These are phyloP conservation scores for Griposia aprilina DNA, from an alignment of 2,888 invertebrate species.

Conservation along the genomic window DNA sequence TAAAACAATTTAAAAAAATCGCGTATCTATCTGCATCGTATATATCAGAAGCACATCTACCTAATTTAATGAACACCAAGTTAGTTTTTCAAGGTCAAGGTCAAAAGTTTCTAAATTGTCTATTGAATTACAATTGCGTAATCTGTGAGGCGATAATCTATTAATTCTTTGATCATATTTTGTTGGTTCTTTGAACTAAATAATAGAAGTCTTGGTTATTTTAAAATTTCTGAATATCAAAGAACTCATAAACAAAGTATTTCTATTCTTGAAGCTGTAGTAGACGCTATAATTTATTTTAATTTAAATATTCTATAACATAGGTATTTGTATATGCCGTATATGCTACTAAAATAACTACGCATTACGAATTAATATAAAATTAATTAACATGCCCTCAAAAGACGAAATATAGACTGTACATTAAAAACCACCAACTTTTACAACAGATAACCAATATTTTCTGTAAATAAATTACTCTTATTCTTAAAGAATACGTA, in stretches of 20 bases:
- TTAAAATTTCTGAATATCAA: constrained; percentile 38
- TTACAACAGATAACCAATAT: no score
- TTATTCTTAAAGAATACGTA: background rate
- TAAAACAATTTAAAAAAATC: background rate
- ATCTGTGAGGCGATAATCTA: constrained; percentile 55
- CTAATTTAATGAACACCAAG: constrained; percentile 41
- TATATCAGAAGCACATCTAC: constrained; percentile 9
- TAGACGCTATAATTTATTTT: no score
- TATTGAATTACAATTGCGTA: constrained; percentile 67
- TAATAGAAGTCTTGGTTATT: constrained; percentile 20
- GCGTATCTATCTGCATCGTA: background rate
- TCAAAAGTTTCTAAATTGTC: constrained; percentile 55
- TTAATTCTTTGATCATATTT: constrained; percentile 38
- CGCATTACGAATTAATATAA: no score
- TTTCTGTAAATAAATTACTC: no score
- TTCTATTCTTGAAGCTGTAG: background rate
- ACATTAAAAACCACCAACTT: no score
- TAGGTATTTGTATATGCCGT: no score
- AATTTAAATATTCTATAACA: no score
- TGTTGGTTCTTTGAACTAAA: constrained; percentile 31
- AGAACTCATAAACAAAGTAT: background rate
- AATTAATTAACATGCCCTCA: no score
- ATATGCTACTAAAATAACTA: no score
- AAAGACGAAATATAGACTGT: no score
- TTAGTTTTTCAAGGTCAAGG: constrained; percentile 62